These are phyloP conservation scores for Hecatera dysodea DNA, from an alignment of 2,888 invertebrate genomes.

Conservation along the genomic window DNA sequence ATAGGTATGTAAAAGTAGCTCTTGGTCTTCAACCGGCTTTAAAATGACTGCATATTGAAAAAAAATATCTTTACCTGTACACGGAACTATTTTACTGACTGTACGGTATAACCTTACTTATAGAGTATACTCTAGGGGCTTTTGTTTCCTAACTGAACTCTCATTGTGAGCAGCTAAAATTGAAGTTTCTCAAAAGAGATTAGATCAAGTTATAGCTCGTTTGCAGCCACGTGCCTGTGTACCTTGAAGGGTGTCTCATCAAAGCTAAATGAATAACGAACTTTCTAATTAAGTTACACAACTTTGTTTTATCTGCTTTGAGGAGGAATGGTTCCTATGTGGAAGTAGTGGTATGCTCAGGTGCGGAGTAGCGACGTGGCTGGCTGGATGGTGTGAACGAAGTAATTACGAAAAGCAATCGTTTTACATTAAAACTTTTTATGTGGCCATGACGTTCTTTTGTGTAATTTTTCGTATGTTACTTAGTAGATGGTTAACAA, in stretches of 20 bases:
- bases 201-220: conserved; percentile 58
- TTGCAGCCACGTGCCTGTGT: conserved; percentile 55
- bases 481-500: too few species aligned
- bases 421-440: conserved; percentile 39
- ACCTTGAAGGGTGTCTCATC: conserved; percentile 51
- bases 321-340: conserved; percentile 32
- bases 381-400: conserved; percentile 13
- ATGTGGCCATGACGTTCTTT: not conserved
- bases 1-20: not conserved
- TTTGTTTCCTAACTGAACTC: conserved; percentile 54
- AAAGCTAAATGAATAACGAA: conserved; percentile 61
- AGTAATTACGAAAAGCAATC: conserved; percentile 51
- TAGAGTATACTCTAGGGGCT: conserved; percentile 15
- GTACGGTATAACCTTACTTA: not conserved
- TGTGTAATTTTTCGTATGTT: not conserved
- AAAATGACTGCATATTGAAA: not conserved
- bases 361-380: conserved; percentile 41
- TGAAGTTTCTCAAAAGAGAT: conserved; percentile 64
- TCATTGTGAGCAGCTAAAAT: conserved; percentile 63
- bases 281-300: conserved; percentile 65
- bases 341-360: conserved; percentile 52
- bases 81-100: not conserved
- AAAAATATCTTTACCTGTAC: not conserved
- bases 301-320: conserved; percentile 61
- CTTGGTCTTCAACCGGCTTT: not conserved